Conservation (phyloP, 2,888 invertebrate genomes). For the Octodonta nipae region DNA sequence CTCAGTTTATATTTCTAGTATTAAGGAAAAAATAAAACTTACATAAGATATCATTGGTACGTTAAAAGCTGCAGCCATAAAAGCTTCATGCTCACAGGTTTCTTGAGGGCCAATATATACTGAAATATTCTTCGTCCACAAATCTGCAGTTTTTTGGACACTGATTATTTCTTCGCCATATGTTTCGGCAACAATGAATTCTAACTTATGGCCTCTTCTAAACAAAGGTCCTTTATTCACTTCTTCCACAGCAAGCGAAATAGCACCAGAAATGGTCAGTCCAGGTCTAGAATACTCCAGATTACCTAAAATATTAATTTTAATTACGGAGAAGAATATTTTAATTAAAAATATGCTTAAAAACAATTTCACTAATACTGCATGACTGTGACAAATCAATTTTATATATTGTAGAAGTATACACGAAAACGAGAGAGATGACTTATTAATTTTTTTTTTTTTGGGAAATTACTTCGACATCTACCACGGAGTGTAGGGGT, state of each 20-base stretch:
- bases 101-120: conserved; percentile 84
- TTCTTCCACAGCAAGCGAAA: conserved; percentile 74
- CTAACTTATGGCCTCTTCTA: conserved; percentile 56
- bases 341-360: background rate
- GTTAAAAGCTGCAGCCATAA: conserved; percentile 87
- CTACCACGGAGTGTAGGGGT: too few relatives aligned
- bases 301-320: conserved; percentile 48
- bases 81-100: conserved; percentile 83
- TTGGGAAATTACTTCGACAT: too few relatives aligned
- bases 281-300: conserved; percentile 69
- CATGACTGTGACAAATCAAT: background rate
- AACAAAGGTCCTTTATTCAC: conserved; percentile 45
- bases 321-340: background rate
- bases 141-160: conserved; percentile 68
- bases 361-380: background rate
- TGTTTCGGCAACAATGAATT: conserved; percentile 77
- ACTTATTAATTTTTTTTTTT: too few relatives aligned
- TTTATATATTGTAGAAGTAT: too few relatives aligned
- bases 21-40: too few relatives aligned
- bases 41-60: conserved; percentile 94
- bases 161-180: conserved; percentile 80
- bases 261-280: conserved; percentile 62
- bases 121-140: conserved; percentile 73
- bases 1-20: background rate
- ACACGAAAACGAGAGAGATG: too few relatives aligned